Evolutionary conservation across 2,113 vertebrate species (phyloP).

Genomic region (Megaceryle torquata): DNA sequence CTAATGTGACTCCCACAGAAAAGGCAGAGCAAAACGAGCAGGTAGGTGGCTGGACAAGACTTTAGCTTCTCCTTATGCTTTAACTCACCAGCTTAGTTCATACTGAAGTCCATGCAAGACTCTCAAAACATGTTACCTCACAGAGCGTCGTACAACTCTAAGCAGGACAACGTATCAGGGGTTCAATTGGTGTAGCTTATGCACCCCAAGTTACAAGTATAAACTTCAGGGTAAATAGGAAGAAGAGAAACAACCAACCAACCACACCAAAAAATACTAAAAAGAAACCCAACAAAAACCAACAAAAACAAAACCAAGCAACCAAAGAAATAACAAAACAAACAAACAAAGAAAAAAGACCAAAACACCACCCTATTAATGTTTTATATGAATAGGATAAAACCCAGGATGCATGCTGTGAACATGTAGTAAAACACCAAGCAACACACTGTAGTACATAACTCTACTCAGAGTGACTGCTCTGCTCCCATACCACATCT

Average conservation of each 20-base stretch:
- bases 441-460: not conserved
- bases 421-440: not conserved
- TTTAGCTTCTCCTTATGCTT: not conserved
- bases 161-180: not conserved
- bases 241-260: too few relatives aligned
- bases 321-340: too few relatives aligned
- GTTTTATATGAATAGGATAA: not conserved
- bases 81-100: not conserved
- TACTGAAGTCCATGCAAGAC: not conserved
- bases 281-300: too few relatives aligned
- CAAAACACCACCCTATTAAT: not conserved
- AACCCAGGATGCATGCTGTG: not conserved
- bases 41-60: not conserved
- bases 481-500: not conserved
- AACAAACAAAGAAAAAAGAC: too few relatives aligned
- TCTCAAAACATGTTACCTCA: not conserved
- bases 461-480: not conserved
- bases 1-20: not conserved
- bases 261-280: too few relatives aligned
- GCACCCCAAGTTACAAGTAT: not conserved
- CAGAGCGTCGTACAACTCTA: not conserved
- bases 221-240: not conserved
- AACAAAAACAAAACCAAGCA: too few relatives aligned
- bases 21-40: not conserved
- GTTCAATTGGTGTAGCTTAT: not conserved